Evolutionary conservation across 2,797 vertebrate genomes (phyloP).

Genomic region (Gadopsis bispinosus): DNA sequence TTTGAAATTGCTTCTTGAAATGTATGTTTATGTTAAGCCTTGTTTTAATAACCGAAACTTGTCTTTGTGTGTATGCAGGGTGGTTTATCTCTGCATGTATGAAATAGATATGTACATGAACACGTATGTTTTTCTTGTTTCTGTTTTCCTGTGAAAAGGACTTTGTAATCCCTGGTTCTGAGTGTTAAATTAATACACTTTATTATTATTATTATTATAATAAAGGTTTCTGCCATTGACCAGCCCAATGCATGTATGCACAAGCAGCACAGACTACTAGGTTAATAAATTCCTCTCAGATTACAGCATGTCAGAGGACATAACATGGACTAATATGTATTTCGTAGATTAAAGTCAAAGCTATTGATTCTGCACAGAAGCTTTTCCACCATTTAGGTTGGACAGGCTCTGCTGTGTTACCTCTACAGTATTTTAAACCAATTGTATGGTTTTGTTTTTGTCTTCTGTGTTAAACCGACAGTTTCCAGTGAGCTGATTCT

Average conservation of each 20-base stretch:
- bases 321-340: neutral
- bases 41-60: neutral
- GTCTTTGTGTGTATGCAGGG: neutral
- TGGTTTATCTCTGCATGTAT: too few species aligned
- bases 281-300: neutral
- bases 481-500: conserved; percentile 1
- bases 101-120: too few species aligned
- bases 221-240: neutral
- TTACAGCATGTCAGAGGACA: neutral
- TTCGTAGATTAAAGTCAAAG: conserved; percentile 22
- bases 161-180: too few species aligned
- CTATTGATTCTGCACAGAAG: conserved; percentile 9
- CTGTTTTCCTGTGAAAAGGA: neutral
- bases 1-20: neutral
- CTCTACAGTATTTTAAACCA: neutral
- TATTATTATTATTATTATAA: neutral
- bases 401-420: conserved; percentile 4
- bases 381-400: neutral
- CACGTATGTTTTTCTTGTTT: too few species aligned
- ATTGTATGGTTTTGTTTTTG: neutral
- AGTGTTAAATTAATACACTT: neutral
- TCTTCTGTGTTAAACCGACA: neutral
- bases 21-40: neutral
- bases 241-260: too few species aligned
- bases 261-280: neutral